Evolutionary conservation across 2,797 vertebrate genomes (phyloP).

Genomic region (Gouania willdenowi): DNA sequence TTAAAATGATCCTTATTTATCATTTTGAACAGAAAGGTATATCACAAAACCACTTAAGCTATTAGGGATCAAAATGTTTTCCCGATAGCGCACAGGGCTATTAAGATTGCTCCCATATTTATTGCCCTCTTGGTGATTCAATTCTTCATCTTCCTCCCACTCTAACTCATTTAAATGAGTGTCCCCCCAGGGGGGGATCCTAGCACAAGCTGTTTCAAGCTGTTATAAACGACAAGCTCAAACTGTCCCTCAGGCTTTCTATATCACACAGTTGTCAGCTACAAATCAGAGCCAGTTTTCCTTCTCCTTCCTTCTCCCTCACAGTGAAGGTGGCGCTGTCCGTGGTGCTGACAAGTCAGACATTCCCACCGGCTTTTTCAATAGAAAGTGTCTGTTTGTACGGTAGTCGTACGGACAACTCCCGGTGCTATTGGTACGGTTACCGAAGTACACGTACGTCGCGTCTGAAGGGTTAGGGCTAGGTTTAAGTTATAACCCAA

Average conservation of each 20-base stretch:
- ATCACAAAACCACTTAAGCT: constrained; percentile 2
- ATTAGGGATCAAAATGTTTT: constrained; percentile 2
- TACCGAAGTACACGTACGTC: no score
- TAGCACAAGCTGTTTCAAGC: constrained; percentile 54
- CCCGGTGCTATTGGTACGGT: no score
- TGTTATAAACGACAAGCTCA: constrained; percentile 59
- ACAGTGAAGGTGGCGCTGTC: no score
- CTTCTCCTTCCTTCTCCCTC: background rate
- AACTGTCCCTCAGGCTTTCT: constrained; percentile 65
- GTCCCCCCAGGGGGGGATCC: constrained; percentile 62
- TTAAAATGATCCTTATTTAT: no score
- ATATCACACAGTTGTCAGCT: constrained; percentile 20
- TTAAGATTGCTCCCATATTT: constrained; percentile 44
- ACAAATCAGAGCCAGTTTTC: constrained; percentile 12
- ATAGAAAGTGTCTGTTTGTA: no score
- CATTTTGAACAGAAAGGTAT: no score
- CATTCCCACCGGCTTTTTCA: no score
- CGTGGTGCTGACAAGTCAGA: constrained; percentile 36
- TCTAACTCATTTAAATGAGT: constrained; percentile 61
- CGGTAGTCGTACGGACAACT: no score
- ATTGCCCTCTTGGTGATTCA: constrained; percentile 46
- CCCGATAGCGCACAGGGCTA: constrained; percentile 11
- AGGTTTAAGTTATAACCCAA: no score
- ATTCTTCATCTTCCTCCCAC: constrained; percentile 24
- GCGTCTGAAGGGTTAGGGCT: no score